Evolutionary conservation across 2,113 vertebrate genomes (phyloP).

Genomic region (Haemorhous mexicanus): DNA sequence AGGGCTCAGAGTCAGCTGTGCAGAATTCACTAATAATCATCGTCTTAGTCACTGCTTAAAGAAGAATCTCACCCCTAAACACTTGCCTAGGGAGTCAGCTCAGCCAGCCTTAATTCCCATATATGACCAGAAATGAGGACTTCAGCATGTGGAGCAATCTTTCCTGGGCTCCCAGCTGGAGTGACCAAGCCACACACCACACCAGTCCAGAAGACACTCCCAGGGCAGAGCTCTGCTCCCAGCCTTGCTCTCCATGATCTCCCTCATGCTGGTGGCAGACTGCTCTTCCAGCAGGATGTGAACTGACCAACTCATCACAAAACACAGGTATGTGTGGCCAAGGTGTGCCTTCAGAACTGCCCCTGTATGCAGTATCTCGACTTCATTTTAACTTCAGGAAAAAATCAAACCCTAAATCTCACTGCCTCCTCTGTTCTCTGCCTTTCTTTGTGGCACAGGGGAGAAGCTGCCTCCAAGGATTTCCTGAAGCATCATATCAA

Average conservation of each 20-base stretch:
- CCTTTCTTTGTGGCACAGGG: neutral
- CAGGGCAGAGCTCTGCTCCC: neutral
- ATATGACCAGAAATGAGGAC: constrained; percentile 21
- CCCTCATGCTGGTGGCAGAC: neutral
- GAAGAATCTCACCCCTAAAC: constrained; percentile 27
- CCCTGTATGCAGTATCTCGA: neutral
- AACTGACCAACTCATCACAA: neutral
- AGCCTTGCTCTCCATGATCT: neutral
- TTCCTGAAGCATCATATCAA: neutral
- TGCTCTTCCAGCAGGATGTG: neutral
- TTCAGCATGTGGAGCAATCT: neutral
- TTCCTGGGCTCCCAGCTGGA: neutral
- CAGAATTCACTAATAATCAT: neutral
- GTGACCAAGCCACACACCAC: neutral
- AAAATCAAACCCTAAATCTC: neutral
- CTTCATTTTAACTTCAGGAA: neutral
- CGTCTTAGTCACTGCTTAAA: constrained; percentile 27
- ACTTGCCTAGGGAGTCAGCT: neutral
- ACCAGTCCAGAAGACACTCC: neutral
- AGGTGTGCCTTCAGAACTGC: neutral
- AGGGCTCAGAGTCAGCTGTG: neutral
- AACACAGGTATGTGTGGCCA: neutral
- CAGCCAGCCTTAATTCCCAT: constrained; percentile 10
- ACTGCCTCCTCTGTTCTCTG: neutral
- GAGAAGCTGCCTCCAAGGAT: neutral